phyloP scores from a whole-genome alignment of 2,888 invertebrate species.

The Cenopis cana region DNA sequence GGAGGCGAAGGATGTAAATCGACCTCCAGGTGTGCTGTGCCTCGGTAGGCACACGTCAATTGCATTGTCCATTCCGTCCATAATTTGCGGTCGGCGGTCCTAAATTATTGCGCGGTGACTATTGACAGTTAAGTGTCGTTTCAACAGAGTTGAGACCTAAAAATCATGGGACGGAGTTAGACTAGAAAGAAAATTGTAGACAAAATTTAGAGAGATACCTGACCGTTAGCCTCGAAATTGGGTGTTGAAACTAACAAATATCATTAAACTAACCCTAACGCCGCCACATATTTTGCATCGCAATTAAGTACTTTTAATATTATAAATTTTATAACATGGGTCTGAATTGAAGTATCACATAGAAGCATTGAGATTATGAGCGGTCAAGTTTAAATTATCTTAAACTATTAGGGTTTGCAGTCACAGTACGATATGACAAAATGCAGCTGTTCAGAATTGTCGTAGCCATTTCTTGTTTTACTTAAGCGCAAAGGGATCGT shows the following conservation, averaged over 20 bases:
- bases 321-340: too few species aligned
- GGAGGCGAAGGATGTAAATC: not conserved
- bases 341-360: too few species aligned
- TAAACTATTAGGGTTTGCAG: too few species aligned
- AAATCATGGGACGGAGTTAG: constrained; percentile 1
- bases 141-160: not conserved
- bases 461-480: constrained; percentile 4
- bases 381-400: too few species aligned
- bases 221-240: not conserved
- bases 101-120: constrained; percentile 58
- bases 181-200: not conserved
- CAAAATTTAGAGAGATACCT: not conserved
- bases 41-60: constrained; percentile 39
- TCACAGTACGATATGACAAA: too few species aligned
- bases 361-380: too few species aligned
- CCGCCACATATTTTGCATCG: not conserved
- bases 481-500: not conserved
- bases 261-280: not conserved
- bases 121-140: constrained; percentile 38
- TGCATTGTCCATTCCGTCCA: constrained; percentile 50
- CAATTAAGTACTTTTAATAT: not conserved
- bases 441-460: not conserved
- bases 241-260: not conserved
- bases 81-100: constrained; percentile 60
- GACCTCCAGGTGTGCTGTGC: constrained; percentile 50